Base-by-base conservation (phyloP, 2,797 vertebrate species). In the Spinibarbus caldwelli region DNA sequence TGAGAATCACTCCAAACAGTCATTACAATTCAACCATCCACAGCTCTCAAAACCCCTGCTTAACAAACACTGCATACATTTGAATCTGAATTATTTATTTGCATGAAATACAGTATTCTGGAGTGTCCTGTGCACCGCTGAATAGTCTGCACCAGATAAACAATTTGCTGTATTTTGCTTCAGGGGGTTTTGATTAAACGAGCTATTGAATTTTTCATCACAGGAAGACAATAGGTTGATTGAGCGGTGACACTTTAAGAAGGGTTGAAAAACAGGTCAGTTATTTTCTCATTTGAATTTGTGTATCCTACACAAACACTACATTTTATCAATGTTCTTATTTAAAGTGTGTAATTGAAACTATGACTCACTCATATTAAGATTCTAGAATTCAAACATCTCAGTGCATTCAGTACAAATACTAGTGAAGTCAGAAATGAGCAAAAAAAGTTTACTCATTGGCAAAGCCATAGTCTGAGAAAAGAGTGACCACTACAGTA, bases 71-170 rank as follows among this genome's bases (percentile, higher is more conserved):
- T 31, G 82, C 78, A 85, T 85, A 83, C n/a, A 88, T 91, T 82
- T 88, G 59, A 87, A 89, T 86, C 43, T 64, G 76, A 84, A 88
- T 78, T 38, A 43, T 86, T 85, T 10, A 90, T 88, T 89, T 87
- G 87, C 87, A 90, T 89, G 66, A 80, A 82, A 86, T 78, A 54
- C 64, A 23, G 49, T 57, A 68, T 78, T 76, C n/a, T 54, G n/a
- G 29, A 59, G 57, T 15, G 54, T 21, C 34, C 70, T 45, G 81
- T 52, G 70, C 26, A 49, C 57, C 72, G 47, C 67, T 78, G 71
- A 78, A 84, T 80, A 41, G 66, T 72, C 66, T 84, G 68, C 73
- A 62, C 34, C 57, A 78, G 76, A 84, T 82, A 85, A 88, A 89
- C 79, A 71, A 78, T 79, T 86, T 83, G 86, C 86, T 82, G 54